phyloP scores from a whole-genome alignment of 2,888 invertebrate genomes.

The Drosophila pseudotalamancana region DNA sequence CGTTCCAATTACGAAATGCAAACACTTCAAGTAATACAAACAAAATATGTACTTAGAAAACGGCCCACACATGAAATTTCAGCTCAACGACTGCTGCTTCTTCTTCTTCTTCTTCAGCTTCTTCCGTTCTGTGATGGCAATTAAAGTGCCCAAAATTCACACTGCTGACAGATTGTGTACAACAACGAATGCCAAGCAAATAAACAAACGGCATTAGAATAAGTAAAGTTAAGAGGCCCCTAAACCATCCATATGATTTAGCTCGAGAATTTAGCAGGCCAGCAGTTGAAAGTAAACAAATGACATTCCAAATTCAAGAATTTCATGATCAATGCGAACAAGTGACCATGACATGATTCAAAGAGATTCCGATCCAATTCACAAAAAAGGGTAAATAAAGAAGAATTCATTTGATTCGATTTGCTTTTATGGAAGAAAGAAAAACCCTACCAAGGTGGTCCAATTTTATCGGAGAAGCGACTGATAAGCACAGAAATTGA shows the following conservation, averaged over 20 bases:
- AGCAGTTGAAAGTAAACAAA: conserved; percentile 41
- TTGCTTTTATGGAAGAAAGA: neutral
- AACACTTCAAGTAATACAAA: conserved; percentile 71
- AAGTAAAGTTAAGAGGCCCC: conserved; percentile 32
- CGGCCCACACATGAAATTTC: conserved; percentile 54
- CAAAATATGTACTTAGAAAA: conserved; percentile 55
- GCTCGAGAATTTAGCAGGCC: conserved; percentile 6
- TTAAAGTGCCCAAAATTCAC: conserved; percentile 42
- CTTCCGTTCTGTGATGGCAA: conserved; percentile 43
- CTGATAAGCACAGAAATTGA: conserved; percentile 32
- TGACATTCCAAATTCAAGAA: conserved; percentile 20
- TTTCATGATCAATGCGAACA: conserved; percentile 30
- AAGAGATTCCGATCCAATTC: neutral
- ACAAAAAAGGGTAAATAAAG: neutral
- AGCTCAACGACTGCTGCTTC: neutral
- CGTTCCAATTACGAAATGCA: conserved; percentile 78
- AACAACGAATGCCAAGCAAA: conserved; percentile 46
- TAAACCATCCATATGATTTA: conserved; percentile 10
- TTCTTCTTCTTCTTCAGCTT: conserved; percentile 36
- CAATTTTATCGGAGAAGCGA: conserved; percentile 8
- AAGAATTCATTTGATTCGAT: neutral
- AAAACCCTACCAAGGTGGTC: conserved; percentile 33
- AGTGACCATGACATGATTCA: conserved; percentile 54
- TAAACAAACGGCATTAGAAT: conserved; percentile 66
- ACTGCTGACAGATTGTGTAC: conserved; percentile 46